Conservation (phyloP, 2,888 invertebrate species). For the Spisula solida region DNA sequence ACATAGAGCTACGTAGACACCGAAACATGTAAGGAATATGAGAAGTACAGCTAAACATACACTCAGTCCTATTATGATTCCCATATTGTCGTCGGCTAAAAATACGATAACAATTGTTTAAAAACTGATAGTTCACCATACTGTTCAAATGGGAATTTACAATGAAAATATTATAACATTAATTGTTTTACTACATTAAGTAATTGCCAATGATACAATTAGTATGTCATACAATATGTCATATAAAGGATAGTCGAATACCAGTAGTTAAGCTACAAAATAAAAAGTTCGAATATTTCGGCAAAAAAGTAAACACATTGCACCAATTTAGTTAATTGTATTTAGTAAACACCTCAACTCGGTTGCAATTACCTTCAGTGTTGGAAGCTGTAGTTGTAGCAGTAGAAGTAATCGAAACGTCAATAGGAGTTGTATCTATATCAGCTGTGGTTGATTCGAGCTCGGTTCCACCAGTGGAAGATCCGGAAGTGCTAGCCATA, state of each 20-base stretch:
- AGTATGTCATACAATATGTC: too few relatives aligned
- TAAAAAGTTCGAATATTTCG: too few relatives aligned
- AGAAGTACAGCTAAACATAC: not conserved
- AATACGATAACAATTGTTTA: not conserved
- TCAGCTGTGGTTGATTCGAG: not conserved
- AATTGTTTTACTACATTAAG: too few relatives aligned
- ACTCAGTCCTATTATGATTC: not conserved
- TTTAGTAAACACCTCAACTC: too few relatives aligned
- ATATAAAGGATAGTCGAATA: too few relatives aligned
- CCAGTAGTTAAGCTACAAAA: too few relatives aligned
- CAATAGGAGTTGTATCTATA: not conserved
- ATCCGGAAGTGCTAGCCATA: not conserved
- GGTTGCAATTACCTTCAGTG: too few relatives aligned
- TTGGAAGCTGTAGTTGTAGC: not conserved
- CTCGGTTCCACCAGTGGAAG: not conserved
- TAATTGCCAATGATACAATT: too few relatives aligned
- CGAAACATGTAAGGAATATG: not conserved
- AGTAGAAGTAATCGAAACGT: not conserved
- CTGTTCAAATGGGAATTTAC: not conserved
- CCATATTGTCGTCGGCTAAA: slow-evolving; percentile 10
- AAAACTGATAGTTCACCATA: not conserved
- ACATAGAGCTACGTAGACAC: not conserved
- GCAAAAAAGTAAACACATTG: too few relatives aligned
- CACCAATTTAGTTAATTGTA: too few relatives aligned
- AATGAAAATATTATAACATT: not conserved